Evolutionary conservation across 2,797 vertebrate species (phyloP).

Genomic region (Hydrophis major): DNA sequence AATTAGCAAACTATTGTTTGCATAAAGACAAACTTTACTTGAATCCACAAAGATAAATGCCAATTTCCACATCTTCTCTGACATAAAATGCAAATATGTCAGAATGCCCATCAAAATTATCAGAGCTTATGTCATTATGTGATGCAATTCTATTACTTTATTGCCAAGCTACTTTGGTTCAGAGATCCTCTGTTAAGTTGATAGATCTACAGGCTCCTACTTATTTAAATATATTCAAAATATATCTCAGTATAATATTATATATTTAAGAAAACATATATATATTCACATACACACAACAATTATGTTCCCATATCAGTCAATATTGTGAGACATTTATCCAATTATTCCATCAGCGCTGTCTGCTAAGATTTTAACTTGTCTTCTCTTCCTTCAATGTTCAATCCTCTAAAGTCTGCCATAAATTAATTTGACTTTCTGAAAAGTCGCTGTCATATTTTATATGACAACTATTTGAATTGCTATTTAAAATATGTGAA

Average conservation of each 20-base stretch:
- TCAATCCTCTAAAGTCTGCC: neutral
- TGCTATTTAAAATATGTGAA: neutral
- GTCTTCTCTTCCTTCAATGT: neutral
- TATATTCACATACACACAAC: no score
- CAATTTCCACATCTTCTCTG: neutral
- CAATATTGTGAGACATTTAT: neutral
- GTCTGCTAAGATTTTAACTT: neutral
- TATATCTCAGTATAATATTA: neutral
- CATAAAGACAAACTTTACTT: conserved; percentile 6
- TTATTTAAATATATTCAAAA: neutral
- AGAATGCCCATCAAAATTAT: neutral
- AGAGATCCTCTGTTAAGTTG: neutral
- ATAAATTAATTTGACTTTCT: neutral
- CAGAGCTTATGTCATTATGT: neutral
- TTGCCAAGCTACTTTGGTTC: neutral
- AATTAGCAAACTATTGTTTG: neutral
- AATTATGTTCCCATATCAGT: neutral
- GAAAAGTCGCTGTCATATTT: neutral
- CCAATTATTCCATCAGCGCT: neutral
- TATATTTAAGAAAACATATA: no score
- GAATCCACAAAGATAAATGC: neutral
- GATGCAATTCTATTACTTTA: neutral
- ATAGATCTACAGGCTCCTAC: neutral
- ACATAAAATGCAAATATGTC: conserved; percentile 14
- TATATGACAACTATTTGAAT: neutral